A percentile compares a stretch with the other conserved stretches of the same genome.
Conservation (phyloP, 2,113 vertebrate genomes). For the Leptodactylus fuscus region DNA sequence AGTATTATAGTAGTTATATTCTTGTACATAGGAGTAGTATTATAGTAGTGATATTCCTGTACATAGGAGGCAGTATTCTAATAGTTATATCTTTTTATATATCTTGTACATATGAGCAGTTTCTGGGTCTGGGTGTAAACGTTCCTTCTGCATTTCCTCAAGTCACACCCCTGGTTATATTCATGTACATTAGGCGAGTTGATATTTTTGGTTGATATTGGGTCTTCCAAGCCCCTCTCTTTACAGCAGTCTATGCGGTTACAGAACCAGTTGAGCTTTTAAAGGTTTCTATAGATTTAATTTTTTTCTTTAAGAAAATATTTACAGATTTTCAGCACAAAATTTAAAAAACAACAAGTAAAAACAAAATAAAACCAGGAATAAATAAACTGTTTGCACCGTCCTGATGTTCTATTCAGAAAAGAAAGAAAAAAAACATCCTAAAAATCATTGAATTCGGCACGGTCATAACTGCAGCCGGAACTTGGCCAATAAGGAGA, state of each 20-base stretch:
- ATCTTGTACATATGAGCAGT: not conserved
- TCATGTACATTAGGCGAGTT: not conserved
- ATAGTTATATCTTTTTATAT: not conserved
- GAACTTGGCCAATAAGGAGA: slow-evolving; percentile 88
- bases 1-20: slow-evolving; percentile 2
- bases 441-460: not conserved
- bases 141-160: no score
- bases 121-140: no score
- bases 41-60: slow-evolving; percentile 11
- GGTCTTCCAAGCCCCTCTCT: not conserved
- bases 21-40: not conserved
- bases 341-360: not conserved
- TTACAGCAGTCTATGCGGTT: not conserved
- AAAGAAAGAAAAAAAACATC: slow-evolving; percentile 37
- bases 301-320: slow-evolving; percentile 28
- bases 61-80: not conserved
- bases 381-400: not conserved
- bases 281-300: not conserved
- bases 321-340: not conserved
- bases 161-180: no score
- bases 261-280: not conserved
- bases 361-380: not conserved
- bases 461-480: slow-evolving; percentile 75
- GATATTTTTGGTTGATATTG: no score
- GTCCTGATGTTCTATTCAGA: not conserved